These are phyloP conservation scores for Mobula birostris DNA, from an alignment of 2,113 vertebrate genomes.

Conservation along the genomic window DNA sequence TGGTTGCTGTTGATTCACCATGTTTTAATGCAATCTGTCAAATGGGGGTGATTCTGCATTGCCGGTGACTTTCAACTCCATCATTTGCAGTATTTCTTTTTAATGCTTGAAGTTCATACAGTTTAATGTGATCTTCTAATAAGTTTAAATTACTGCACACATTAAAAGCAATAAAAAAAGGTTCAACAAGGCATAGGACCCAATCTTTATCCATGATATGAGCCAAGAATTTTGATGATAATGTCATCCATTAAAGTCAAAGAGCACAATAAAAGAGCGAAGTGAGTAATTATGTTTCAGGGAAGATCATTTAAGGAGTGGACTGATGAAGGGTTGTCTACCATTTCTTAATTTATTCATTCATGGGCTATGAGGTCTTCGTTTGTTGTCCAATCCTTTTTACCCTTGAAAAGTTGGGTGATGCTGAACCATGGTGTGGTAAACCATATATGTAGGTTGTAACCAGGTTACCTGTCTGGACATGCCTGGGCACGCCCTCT, in stretches of 20 bases:
- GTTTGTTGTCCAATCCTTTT: too few relatives aligned
- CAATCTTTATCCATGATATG: constrained; percentile 28
- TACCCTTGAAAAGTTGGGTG: too few relatives aligned
- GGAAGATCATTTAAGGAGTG: neutral
- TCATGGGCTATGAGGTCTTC: too few relatives aligned
- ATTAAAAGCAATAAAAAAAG: neutral
- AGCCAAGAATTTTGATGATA: constrained; percentile 1
- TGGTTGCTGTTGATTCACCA: neutral
- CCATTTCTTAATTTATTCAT: neutral
- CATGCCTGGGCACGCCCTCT: too few relatives aligned
- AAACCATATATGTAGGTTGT: too few relatives aligned
- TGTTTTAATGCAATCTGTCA: neutral
- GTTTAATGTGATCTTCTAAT: constrained; percentile 5
- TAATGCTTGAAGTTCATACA: neutral
- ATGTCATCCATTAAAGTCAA: neutral
- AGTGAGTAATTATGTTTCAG: constrained; percentile 11
- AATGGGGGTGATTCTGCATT: neutral
- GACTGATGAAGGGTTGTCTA: neutral
- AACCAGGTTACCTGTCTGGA: too few relatives aligned
- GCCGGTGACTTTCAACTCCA: neutral
- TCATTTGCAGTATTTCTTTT: neutral
- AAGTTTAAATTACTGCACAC: constrained; percentile 5
- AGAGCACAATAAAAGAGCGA: constrained; percentile 4
- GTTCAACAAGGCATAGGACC: neutral
- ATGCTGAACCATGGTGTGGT: too few relatives aligned